Base-by-base conservation (phyloP, 2,888 invertebrate genomes). In the Lingula anatina region DNA sequence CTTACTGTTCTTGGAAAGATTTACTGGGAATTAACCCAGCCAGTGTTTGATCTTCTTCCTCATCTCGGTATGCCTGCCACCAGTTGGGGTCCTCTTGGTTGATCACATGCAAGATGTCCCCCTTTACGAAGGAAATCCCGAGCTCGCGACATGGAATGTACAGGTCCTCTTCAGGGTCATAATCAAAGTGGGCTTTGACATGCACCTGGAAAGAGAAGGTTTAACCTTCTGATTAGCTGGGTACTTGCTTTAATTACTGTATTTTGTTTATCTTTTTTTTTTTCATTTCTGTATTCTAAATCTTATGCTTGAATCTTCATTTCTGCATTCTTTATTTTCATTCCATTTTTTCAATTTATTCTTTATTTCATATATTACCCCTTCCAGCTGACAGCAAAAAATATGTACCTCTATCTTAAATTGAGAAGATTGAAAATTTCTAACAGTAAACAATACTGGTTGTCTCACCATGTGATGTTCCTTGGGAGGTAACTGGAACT, bases 61-160 rank as follows among this genome's bases (percentile, higher is more conserved):
- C 95, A 77, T 95, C 94, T 52, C 96, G 83, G 80, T 92, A 95
- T 25, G 96, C 96, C 64, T 77, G 77, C 97, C 97, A 99, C 97
- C 97, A 99, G 79, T 95, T 95, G 20, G 91, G 87, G 80, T 99
- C 97, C 54, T 92, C 91, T 67, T 94, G 90, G 65, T 90, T 91
- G 73, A 96, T 93, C 59, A 99, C 91, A 79, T 97, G 96, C 47
- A 99, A 81, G 12, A 99, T 91, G 73, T 97, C 97, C 42, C 97
- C 96, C 56, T 79, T 96, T 92, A 90, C 89, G 80, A 99, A 99
- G 71, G 93, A 90, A 59, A 99, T 91, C 44, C 96, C 97, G 58
- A 97, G 81, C 77, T 99, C 97, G 61, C 94, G 83, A 75, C 95
- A 96, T 5, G 97, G 97, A 70, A 97, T 94, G 75, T 95, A 97